These are phyloP conservation scores for Anarsia innoxiella DNA, from an alignment of 2,888 invertebrate species.

Conservation along the genomic window DNA sequence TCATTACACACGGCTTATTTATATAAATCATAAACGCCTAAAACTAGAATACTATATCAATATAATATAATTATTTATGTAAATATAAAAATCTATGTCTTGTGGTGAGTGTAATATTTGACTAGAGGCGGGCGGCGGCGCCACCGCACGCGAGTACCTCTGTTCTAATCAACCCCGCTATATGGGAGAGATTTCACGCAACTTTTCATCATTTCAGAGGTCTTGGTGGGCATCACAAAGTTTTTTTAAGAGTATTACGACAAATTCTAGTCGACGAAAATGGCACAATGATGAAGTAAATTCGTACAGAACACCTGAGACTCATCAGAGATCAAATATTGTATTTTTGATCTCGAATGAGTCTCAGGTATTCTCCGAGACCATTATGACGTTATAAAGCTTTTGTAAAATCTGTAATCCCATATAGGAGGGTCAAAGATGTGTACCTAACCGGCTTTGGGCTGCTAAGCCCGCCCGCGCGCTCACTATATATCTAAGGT, in stretches of 20 bases:
- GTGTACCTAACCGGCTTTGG: slow-evolving; percentile 20
- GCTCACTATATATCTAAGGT: slow-evolving; percentile 64
- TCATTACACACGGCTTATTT: slow-evolving; percentile 52
- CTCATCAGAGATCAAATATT: too few relatives aligned
- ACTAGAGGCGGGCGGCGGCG: slow-evolving; percentile 67
- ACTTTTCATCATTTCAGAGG: too few relatives aligned
- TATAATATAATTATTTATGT: slow-evolving; percentile 75
- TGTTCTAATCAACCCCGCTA: neutral
- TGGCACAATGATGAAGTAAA: too few relatives aligned
- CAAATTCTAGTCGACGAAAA: too few relatives aligned
- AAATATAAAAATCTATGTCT: slow-evolving; percentile 76
- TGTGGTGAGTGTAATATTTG: slow-evolving; percentile 71
- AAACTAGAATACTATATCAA: slow-evolving; percentile 75
- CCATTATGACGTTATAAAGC: too few relatives aligned
- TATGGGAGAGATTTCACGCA: slow-evolving; percentile 2
- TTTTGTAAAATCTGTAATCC: neutral
- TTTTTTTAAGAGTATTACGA: too few relatives aligned
- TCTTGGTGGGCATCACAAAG: too few relatives aligned
- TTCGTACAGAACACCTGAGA: too few relatives aligned
- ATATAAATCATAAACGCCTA: slow-evolving; percentile 71
- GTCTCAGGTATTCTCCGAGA: too few relatives aligned
- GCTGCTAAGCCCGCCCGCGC: slow-evolving; percentile 40
- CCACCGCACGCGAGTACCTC: slow-evolving; percentile 24
- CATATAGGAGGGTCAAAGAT: slow-evolving; percentile 6
- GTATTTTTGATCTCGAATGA: too few relatives aligned